These are phyloP conservation scores for Alethe diademata DNA, from an alignment of 2,113 vertebrate species.

Conservation along the genomic window DNA sequence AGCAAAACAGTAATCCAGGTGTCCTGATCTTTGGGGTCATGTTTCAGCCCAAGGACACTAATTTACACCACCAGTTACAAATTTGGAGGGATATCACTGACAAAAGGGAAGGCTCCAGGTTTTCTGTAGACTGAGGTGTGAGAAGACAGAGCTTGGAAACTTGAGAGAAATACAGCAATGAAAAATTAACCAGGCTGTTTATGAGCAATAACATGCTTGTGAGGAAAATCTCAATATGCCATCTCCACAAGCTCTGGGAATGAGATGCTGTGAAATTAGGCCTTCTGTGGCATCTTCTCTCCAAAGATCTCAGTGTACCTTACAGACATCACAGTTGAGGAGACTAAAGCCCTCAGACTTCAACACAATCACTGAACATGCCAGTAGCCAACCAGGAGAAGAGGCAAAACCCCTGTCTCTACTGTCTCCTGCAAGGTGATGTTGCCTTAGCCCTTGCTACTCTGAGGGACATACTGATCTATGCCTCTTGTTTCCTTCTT, in stretches of 20 bases:
- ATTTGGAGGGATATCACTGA: not conserved
- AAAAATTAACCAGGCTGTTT: not conserved
- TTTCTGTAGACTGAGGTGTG: not conserved
- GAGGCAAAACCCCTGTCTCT: not conserved
- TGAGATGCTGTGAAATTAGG: not conserved
- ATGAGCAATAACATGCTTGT: not conserved
- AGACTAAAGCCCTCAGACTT: not conserved
- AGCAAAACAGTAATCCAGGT: not conserved
- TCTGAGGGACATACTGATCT: not conserved
- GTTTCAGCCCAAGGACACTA: not conserved
- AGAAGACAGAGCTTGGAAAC: not conserved
- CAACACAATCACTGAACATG: not conserved
- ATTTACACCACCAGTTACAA: not conserved
- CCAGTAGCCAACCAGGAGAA: not conserved
- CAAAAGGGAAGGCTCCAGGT: not conserved
- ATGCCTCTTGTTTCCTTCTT: not conserved
- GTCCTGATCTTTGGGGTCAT: not conserved
- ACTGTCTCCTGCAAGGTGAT: not conserved
- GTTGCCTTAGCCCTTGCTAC: not conserved
- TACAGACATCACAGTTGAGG: not conserved
- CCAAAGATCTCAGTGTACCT: not conserved
- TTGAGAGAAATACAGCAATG: not conserved
- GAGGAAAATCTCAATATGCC: not conserved
- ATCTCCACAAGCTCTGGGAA: not conserved
- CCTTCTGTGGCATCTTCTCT: not conserved